Conservation (phyloP, 2,113 vertebrate species). For the Hiodon tergisus region DNA sequence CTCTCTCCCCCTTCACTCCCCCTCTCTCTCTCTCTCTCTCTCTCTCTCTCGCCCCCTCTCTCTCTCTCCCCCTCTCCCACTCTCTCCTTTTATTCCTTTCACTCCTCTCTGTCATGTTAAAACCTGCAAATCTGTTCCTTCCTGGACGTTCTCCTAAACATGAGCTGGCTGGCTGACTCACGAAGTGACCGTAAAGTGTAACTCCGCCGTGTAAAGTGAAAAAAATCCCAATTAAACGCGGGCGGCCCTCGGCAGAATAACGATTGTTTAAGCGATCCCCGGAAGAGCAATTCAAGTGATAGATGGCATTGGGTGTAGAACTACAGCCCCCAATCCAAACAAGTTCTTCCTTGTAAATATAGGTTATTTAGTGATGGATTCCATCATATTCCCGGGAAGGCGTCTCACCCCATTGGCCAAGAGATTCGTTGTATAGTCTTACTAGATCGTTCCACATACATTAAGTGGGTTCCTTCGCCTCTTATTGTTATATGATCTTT, state of each 20-base stretch:
- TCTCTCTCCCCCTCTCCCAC: too few relatives aligned
- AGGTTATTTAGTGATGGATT: not conserved
- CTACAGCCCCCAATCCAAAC: not conserved
- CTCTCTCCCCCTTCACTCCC: not conserved
- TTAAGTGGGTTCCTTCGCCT: too few relatives aligned
- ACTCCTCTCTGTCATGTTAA: not conserved
- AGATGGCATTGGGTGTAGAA: not conserved
- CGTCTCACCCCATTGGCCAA: too few relatives aligned
- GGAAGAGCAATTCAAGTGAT: not conserved
- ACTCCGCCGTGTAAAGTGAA: slow-evolving; percentile 11
- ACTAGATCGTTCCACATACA: too few relatives aligned
- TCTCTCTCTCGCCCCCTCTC: too few relatives aligned
- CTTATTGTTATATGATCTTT: not conserved
- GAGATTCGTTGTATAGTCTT: too few relatives aligned
- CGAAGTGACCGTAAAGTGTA: too few relatives aligned
- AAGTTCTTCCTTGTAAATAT: not conserved
- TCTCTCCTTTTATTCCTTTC: not conserved
- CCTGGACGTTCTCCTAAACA: not conserved
- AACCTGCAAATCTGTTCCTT: not conserved
- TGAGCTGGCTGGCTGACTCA: slow-evolving; percentile 13
- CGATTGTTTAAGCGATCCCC: not conserved
- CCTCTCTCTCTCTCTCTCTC: not conserved
- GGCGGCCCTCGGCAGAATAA: not conserved
- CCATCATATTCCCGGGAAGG: too few relatives aligned
- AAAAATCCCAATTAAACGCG: too few relatives aligned